Evolutionary conservation across 2,113 vertebrate genomes (phyloP).

Genomic region (Ia io): DNA sequence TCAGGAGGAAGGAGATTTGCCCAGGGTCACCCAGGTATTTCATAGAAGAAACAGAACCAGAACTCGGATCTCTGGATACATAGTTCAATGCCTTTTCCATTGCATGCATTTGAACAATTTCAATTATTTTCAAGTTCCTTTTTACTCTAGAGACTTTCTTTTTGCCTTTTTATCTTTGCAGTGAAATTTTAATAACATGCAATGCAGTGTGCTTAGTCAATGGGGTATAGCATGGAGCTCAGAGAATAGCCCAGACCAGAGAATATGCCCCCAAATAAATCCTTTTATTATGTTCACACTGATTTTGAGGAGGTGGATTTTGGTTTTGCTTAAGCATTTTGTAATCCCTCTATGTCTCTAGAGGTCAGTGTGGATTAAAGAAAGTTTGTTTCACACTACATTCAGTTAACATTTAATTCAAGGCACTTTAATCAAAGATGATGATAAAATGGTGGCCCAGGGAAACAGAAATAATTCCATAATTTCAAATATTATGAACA

Average conservation of each 20-base stretch:
- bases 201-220: constrained; percentile 30
- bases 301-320: constrained; percentile 22
- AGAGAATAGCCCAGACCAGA: not conserved
- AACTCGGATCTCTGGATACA: not conserved
- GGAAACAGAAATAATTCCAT: constrained; percentile 58
- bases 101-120: not conserved
- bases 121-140: constrained; percentile 19
- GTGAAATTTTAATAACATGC: constrained; percentile 17
- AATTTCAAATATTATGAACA: constrained; percentile 30
- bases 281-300: not conserved
- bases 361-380: constrained; percentile 43
- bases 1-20: not conserved
- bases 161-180: constrained; percentile 28
- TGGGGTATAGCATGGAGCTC: not conserved
- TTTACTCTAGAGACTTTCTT: not conserved
- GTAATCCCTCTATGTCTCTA: constrained; percentile 36
- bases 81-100: not conserved
- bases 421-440: constrained; percentile 64
- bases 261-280: not conserved
- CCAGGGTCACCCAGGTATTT: not conserved
- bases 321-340: not conserved
- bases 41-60: not conserved
- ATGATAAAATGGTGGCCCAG: constrained; percentile 37
- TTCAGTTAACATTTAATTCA: constrained; percentile 42
- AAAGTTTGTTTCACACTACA: constrained; percentile 55